These are phyloP conservation scores for Erannis defoliaria DNA, from an alignment of 2,888 invertebrate species.

Conservation along the genomic window DNA sequence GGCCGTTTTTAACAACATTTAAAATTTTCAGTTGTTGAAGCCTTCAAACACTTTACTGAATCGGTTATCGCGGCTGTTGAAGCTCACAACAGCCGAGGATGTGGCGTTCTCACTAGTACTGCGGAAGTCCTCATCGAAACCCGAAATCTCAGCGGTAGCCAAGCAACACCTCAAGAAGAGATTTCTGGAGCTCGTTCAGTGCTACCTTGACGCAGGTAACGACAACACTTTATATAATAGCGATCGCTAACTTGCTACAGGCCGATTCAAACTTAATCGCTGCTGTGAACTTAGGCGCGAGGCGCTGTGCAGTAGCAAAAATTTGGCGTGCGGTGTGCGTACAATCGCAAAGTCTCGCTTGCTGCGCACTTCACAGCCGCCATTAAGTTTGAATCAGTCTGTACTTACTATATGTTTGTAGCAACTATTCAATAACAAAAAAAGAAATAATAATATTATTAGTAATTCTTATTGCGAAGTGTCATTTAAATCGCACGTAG, in stretches of 20 bases:
- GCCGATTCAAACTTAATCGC: too few relatives aligned
- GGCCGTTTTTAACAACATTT: neutral
- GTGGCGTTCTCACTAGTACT: constrained; percentile 95
- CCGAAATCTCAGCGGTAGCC: constrained; percentile 91
- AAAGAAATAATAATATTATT: too few relatives aligned
- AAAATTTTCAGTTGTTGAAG: constrained; percentile 89
- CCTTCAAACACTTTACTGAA: constrained; percentile 93
- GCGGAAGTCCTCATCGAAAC: constrained; percentile 91
- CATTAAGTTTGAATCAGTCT: too few relatives aligned
- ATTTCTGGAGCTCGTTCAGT: constrained; percentile 94
- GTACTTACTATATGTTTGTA: too few relatives aligned
- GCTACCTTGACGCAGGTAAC: constrained; percentile 93
- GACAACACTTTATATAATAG: neutral
- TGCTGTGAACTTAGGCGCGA: too few relatives aligned
- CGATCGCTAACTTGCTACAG: neutral
- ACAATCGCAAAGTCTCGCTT: too few relatives aligned
- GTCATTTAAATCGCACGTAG: too few relatives aligned
- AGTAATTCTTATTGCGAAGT: too few relatives aligned
- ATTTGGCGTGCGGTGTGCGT: too few relatives aligned
- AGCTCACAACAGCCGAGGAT: constrained; percentile 95
- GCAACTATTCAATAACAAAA: too few relatives aligned
- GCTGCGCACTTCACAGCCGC: too few relatives aligned
- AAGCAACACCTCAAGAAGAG: constrained; percentile 93
- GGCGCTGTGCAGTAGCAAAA: too few relatives aligned
- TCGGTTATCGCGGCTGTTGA: constrained; percentile 94